Conservation (phyloP, 2,113 vertebrate species). For the Saguinus midas region DNA sequence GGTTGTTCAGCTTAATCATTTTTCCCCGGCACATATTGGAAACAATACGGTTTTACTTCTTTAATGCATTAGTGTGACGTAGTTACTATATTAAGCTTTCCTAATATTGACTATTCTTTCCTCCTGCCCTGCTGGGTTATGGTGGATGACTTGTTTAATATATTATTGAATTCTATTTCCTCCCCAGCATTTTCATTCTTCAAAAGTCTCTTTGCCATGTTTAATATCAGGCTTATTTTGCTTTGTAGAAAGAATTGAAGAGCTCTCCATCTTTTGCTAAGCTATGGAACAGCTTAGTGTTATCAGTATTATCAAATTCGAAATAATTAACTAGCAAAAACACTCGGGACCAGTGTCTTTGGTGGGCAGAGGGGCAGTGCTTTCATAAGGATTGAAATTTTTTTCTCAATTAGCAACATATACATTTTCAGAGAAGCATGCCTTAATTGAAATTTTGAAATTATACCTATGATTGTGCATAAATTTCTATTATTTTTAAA, state of each 20-base stretch:
- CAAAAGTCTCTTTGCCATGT: conserved; percentile 34
- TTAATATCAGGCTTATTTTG: conserved; percentile 55
- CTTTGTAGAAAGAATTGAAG: conserved; percentile 31
- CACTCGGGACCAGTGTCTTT: not conserved
- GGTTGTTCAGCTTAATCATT: conserved; percentile 55
- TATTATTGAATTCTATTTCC: conserved; percentile 56
- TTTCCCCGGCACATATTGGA: conserved; percentile 5
- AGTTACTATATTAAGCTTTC: conserved; percentile 66
- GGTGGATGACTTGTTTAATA: conserved; percentile 59
- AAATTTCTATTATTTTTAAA: not conserved
- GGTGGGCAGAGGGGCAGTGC: not conserved
- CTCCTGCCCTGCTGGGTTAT: conserved; percentile 13
- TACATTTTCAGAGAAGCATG: conserved; percentile 33
- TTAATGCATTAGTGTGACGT: conserved; percentile 50
- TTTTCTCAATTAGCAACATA: not conserved
- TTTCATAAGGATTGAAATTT: not conserved
- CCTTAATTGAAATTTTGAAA: conserved; percentile 48
- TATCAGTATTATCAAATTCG: conserved; percentile 52
- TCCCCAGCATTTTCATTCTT: conserved; percentile 34
- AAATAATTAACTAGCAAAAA: conserved; percentile 62
- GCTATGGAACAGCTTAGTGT: not conserved
- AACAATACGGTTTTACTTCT: conserved; percentile 22
- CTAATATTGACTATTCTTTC: conserved; percentile 26
- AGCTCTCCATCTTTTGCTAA: conserved; percentile 52
- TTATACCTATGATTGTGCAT: not conserved